phyloP scores from a whole-genome alignment of 1,140 invertebrate genomes.

The Papilio polytes region DNA sequence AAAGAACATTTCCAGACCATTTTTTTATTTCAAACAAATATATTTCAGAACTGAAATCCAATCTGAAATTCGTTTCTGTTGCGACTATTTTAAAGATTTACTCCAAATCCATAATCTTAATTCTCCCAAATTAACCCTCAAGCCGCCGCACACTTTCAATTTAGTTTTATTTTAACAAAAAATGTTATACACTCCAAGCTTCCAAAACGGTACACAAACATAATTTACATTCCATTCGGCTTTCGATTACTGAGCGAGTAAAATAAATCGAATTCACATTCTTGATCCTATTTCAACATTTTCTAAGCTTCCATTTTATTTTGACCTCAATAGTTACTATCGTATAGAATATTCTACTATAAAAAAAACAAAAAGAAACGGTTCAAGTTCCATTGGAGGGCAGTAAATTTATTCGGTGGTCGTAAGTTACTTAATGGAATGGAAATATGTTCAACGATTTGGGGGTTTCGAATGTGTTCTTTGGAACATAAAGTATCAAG shows the following conservation, averaged over 20 bases:
- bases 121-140: neutral
- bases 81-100: too few species aligned
- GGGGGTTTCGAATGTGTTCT: neutral
- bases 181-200: neutral
- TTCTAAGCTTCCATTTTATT: constrained; percentile 23
- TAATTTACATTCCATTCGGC: constrained; percentile 21
- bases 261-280: constrained; percentile 25
- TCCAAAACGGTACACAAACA: neutral
- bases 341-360: neutral
- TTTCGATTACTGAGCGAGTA: constrained; percentile 29
- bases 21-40: too few species aligned
- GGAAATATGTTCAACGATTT: constrained; percentile 24
- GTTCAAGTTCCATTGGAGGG: neutral
- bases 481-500: neutral
- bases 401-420: constrained; percentile 17
- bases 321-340: neutral
- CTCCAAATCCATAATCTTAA: too few species aligned
- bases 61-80: too few species aligned
- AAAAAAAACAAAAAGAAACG: neutral
- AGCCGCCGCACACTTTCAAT: neutral
- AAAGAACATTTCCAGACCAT: too few species aligned
- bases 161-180: neutral
- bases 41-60: too few species aligned
- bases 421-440: constrained; percentile 32
- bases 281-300: neutral